phyloP scores from a whole-genome alignment of 1,140 invertebrate genomes.

The Mycetomoellerius zeteki region DNA sequence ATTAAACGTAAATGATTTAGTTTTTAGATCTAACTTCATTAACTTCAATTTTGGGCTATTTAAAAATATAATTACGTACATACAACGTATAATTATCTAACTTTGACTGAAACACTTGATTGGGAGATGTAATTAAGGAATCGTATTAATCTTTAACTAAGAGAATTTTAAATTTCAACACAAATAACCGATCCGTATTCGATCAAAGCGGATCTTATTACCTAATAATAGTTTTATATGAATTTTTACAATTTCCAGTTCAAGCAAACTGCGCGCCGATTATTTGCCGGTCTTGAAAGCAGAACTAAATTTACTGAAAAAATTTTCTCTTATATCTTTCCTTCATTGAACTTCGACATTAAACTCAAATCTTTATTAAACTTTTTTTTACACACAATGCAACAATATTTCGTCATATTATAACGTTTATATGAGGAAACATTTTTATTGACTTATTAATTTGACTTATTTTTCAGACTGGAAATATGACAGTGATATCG shows the following conservation, averaged over 20 bases:
- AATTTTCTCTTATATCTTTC: neutral
- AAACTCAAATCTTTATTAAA: neutral
- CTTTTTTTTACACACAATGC: neutral
- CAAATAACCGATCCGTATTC: no score
- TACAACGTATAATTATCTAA: neutral
- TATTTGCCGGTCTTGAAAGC: neutral
- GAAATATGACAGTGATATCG: constrained; percentile 83
- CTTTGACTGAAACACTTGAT: neutral
- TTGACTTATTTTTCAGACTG: constrained; percentile 77
- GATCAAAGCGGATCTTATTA: no score
- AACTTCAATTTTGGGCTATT: neutral
- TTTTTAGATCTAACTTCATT: neutral
- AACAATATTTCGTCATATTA: no score
- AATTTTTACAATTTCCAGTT: no score
- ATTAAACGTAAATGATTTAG: neutral
- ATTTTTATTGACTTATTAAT: neutral
- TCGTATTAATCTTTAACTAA: neutral
- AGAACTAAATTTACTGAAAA: neutral
- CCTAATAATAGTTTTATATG: no score
- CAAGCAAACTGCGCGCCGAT: no score
- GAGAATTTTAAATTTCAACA: no score
- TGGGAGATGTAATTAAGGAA: neutral
- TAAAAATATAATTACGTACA: neutral
- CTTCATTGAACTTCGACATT: neutral
- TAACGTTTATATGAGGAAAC: neutral